phyloP scores from a whole-genome alignment of 2,113 vertebrate species.

The Pavo muticus region DNA sequence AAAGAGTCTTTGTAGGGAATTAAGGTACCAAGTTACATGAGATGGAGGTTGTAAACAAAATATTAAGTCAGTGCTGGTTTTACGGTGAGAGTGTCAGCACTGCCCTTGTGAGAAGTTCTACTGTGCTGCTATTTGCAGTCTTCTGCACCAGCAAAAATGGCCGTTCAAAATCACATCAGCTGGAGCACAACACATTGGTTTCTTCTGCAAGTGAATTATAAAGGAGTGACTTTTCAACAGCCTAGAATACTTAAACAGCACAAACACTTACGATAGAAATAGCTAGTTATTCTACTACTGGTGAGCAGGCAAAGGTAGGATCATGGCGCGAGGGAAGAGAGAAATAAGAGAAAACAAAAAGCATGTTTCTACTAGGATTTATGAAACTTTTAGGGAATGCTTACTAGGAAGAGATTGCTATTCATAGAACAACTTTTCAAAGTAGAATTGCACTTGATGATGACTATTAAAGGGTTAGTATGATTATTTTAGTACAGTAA shows the following conservation, averaged over 20 bases:
- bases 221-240: background rate
- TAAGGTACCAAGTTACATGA: background rate
- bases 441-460: background rate
- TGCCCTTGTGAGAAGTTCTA: background rate
- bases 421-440: background rate
- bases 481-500: background rate
- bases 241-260: background rate
- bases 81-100: background rate
- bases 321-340: no score
- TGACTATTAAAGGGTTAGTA: background rate
- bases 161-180: background rate
- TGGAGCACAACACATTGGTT: background rate
- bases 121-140: background rate
- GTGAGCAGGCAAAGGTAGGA: background rate
- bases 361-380: background rate
- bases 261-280: background rate
- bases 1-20: background rate
- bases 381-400: background rate
- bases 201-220: background rate
- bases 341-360: background rate
- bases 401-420: background rate
- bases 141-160: background rate
- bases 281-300: background rate
- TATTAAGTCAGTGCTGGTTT: background rate
- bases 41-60: background rate